A percentile compares a stretch with the other conserved stretches of the same genome.
phyloP scores from a whole-genome alignment of 1,140 invertebrate genomes.

The Drosophila punjabiensis region DNA sequence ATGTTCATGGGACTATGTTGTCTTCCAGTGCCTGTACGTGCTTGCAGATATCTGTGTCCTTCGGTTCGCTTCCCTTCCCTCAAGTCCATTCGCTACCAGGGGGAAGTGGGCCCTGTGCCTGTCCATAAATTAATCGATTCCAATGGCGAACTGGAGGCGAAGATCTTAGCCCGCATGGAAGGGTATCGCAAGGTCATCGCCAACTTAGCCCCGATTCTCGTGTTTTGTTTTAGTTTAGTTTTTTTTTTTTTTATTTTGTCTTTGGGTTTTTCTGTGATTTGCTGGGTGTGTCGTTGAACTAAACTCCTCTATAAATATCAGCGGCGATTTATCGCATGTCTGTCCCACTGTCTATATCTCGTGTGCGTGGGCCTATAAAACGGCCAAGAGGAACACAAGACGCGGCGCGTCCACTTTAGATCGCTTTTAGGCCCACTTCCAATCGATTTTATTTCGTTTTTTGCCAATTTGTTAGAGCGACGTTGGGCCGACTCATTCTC shows the following conservation, averaged over 20 bases:
- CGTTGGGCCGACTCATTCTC: slow-evolving; percentile 7
- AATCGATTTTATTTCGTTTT: slow-evolving; percentile 75
- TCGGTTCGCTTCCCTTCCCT: slow-evolving; percentile 7
- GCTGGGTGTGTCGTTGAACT: slow-evolving; percentile 63
- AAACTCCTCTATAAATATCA: slow-evolving; percentile 80
- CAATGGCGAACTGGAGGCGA: slow-evolving; percentile 13
- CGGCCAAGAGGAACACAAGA: slow-evolving; percentile 31
- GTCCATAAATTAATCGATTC: slow-evolving; percentile 42
- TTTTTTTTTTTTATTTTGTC: slow-evolving; percentile 5
- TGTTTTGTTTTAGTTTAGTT: slow-evolving; percentile 28
- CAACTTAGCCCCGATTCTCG: slow-evolving; percentile 30
- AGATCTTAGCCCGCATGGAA: slow-evolving; percentile 28
- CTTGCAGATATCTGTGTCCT: slow-evolving; percentile 45
- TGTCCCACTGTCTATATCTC: slow-evolving; percentile 53
- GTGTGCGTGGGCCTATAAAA: slow-evolving; percentile 71
- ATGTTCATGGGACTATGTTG: background rate
- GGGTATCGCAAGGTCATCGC: slow-evolving; percentile 51
- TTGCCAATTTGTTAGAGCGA: slow-evolving; percentile 63
- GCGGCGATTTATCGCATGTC: slow-evolving; percentile 71
- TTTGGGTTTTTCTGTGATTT: slow-evolving; percentile 23
- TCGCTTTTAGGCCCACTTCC: slow-evolving; percentile 70
- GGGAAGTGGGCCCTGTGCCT: slow-evolving; percentile 15
- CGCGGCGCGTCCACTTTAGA: slow-evolving; percentile 49
- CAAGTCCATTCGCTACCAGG: slow-evolving; percentile 19
- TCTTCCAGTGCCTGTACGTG: slow-evolving; percentile 21